phyloP scores from a whole-genome alignment of 2,888 invertebrate genomes.

The Parnassius smintheus region DNA sequence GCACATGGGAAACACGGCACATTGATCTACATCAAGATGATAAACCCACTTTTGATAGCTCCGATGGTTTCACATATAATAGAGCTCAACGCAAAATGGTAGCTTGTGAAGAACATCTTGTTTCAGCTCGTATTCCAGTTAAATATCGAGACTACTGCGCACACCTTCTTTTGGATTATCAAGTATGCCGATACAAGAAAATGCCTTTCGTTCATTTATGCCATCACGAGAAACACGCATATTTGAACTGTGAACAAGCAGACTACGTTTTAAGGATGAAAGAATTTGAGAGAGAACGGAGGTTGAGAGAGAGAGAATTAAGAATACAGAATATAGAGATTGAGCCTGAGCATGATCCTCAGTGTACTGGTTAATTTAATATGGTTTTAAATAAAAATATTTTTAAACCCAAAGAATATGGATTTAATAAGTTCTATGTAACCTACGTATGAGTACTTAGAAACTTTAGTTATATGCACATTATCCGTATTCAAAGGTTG shows the following conservation, averaged over 20 bases:
- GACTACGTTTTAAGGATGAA: slow-evolving; percentile 85
- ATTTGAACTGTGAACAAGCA: slow-evolving; percentile 87
- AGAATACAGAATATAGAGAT: slow-evolving; percentile 40
- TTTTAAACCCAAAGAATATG: not conserved
- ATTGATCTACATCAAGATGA: slow-evolving; percentile 53
- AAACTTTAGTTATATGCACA: too few species aligned
- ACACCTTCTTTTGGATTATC: slow-evolving; percentile 84
- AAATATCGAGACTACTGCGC: slow-evolving; percentile 91
- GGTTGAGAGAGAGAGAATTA: slow-evolving; percentile 55
- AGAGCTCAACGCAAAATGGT: slow-evolving; percentile 87
- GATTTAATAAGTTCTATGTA: too few species aligned
- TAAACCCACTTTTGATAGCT: slow-evolving; percentile 84
- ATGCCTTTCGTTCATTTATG: slow-evolving; percentile 86
- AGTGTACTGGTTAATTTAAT: slow-evolving; percentile 9
- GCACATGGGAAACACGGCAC: slow-evolving; percentile 43
- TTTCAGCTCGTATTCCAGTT: slow-evolving; percentile 85
- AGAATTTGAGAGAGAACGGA: slow-evolving; percentile 65
- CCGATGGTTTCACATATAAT: slow-evolving; percentile 84
- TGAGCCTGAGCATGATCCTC: slow-evolving; percentile 11
- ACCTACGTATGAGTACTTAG: too few species aligned
- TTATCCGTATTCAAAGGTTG: too few species aligned
- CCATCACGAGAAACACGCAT: slow-evolving; percentile 86
- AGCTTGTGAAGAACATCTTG: slow-evolving; percentile 86
- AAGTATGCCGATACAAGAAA: slow-evolving; percentile 84
- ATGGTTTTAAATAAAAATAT: not conserved